Evolutionary conservation across 2,888 invertebrate species (phyloP).

Genomic region (Scaptomyza caliginosa): DNA sequence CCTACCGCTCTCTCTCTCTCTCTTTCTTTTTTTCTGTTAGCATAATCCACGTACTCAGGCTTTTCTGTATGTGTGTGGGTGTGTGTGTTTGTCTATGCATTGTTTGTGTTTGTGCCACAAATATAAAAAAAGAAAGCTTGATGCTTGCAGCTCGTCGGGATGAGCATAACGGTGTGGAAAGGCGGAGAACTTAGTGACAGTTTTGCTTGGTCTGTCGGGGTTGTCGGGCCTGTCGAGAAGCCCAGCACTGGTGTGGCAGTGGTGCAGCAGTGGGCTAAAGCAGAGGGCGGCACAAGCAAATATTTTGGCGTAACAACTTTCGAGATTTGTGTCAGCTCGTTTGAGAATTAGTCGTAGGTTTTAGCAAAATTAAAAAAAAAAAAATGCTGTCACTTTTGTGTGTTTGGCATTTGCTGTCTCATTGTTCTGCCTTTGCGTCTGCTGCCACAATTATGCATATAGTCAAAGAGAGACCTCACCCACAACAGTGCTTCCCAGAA

Average conservation of each 20-base stretch:
- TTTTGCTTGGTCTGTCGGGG: constrained; percentile 21
- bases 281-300: constrained; percentile 41
- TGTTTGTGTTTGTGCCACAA: constrained; percentile 60
- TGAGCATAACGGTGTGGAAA: constrained; percentile 21
- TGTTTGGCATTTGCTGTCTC: constrained; percentile 68
- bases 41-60: constrained; percentile 33
- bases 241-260: no score
- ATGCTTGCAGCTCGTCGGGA: constrained; percentile 26
- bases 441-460: constrained; percentile 22
- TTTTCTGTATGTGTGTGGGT: constrained; percentile 3
- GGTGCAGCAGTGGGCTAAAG: background rate
- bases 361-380: constrained; percentile 74
- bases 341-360: constrained; percentile 79
- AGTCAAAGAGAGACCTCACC: background rate
- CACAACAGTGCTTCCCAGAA: constrained; percentile 7
- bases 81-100: constrained; percentile 31
- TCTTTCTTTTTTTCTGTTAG: constrained; percentile 32
- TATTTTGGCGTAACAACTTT: constrained; percentile 68
- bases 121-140: constrained; percentile 10
- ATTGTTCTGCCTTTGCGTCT: constrained; percentile 55
- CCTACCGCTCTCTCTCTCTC: constrained; percentile 11
- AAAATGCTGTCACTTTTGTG: constrained; percentile 68
- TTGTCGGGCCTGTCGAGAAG: constrained; percentile 1
- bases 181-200: constrained; percentile 49
- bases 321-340: constrained; percentile 80